Conservation (phyloP, 2,888 invertebrate species). For the Arenicola marina region DNA sequence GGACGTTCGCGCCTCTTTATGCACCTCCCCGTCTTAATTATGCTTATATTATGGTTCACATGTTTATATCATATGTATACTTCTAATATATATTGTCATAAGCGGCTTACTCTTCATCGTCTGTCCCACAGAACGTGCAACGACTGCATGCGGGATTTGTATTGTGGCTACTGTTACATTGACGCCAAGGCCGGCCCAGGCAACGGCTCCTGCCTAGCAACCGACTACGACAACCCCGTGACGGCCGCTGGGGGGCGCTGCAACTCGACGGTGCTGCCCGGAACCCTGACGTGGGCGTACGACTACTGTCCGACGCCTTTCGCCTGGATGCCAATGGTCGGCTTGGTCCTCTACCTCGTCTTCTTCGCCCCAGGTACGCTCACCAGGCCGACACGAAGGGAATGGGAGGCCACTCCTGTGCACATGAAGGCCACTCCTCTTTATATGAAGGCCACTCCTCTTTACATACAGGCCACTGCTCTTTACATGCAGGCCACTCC, state of each 20-base stretch:
- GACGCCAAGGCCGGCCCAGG: constrained; percentile 35
- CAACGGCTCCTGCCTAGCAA: constrained; percentile 59
- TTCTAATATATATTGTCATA: too few species aligned
- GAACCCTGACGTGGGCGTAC: constrained; percentile 55
- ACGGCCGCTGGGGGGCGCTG: constrained; percentile 52
- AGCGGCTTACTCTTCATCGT: not conserved
- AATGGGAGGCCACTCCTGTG: too few species aligned
- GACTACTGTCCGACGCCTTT: constrained; percentile 59
- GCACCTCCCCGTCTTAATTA: too few species aligned
- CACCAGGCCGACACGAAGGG: too few species aligned
- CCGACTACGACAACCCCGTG: constrained; percentile 48
- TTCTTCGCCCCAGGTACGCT: constrained; percentile 61
- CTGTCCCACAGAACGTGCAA: constrained; percentile 55
- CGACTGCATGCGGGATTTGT: constrained; percentile 60
- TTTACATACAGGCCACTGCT: too few species aligned
- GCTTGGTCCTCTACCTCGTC: constrained; percentile 59
- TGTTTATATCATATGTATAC: too few species aligned
- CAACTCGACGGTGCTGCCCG: constrained; percentile 32
- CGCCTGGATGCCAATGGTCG: constrained; percentile 58
- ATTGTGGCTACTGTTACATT: constrained; percentile 64
- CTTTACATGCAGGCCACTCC: too few species aligned
- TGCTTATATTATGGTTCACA: too few species aligned
- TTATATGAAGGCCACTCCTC: too few species aligned
- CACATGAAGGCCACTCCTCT: too few species aligned
- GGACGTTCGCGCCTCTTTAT: too few species aligned